phyloP scores from a whole-genome alignment of 1,140 invertebrate species.

The Atta cephalotes region DNA sequence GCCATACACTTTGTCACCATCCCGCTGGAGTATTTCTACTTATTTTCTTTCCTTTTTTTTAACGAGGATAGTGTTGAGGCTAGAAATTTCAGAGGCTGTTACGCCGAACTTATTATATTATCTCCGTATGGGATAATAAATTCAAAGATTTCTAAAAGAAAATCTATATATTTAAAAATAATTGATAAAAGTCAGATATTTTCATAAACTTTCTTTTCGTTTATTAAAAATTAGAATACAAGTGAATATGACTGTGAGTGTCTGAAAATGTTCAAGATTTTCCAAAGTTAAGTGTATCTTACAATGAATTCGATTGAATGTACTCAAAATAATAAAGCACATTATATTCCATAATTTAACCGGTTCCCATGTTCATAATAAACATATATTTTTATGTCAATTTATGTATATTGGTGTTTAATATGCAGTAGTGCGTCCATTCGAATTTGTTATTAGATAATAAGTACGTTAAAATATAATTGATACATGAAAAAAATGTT shows the following conservation, averaged over 20 bases:
- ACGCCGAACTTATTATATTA: not conserved
- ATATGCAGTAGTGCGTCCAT: too few relatives aligned
- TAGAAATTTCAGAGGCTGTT: not conserved
- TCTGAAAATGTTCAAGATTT: too few relatives aligned
- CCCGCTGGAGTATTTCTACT: constrained; percentile 13
- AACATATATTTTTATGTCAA: too few relatives aligned
- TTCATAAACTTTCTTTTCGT: not conserved
- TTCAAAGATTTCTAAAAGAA: not conserved
- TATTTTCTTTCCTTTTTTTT: not conserved
- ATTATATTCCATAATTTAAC: too few relatives aligned
- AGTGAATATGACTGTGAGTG: not conserved
- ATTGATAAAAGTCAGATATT: not conserved
- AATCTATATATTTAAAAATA: not conserved
- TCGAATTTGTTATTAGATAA: not conserved
- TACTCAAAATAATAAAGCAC: too few relatives aligned
- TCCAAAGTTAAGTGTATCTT: too few relatives aligned
- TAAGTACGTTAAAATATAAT: not conserved
- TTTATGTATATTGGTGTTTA: too few relatives aligned
- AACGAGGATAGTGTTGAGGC: not conserved
- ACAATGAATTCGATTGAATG: too few relatives aligned
- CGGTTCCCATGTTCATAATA: too few relatives aligned
- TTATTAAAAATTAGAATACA: not conserved
- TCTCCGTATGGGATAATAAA: constrained; percentile 1
- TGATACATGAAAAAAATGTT: not conserved
- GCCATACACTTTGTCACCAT: constrained; percentile 54